Conservation (phyloP, 2,797 vertebrate genomes). For the Melopsittacus undulatus region DNA sequence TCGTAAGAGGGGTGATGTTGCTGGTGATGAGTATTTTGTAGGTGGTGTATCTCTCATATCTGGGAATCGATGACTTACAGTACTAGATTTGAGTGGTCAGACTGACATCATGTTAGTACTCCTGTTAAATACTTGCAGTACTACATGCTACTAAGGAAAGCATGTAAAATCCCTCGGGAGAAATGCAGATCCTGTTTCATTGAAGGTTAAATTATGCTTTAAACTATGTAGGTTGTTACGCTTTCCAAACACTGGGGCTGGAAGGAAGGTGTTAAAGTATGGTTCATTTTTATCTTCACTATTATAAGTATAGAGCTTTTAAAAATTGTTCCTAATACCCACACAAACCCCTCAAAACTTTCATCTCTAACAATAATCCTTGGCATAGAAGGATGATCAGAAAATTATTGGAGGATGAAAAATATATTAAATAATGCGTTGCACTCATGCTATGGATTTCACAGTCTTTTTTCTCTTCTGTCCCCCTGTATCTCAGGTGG, state of each 20-base stretch:
- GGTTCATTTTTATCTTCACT: background rate
- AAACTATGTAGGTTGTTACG: background rate
- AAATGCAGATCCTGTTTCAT: background rate
- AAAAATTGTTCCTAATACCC: background rate
- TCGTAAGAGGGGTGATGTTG: background rate
- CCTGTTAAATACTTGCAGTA: background rate
- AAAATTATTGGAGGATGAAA: background rate
- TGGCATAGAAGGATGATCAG: background rate
- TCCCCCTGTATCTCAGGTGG: background rate
- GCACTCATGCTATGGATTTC: background rate
- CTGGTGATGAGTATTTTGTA: background rate
- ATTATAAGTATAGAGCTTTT: rapidly evolving
- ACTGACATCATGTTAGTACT: background rate
- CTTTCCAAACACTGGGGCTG: background rate
- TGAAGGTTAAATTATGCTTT: background rate
- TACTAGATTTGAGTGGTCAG: background rate
- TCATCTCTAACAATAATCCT: background rate
- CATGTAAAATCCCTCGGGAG: background rate
- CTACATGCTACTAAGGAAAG: background rate
- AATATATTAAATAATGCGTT: background rate
- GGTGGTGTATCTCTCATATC: background rate
- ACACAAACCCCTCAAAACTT: background rate
- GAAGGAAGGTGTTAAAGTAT: background rate
- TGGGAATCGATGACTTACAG: background rate
- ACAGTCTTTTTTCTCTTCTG: background rate